Evolutionary conservation across 2,113 vertebrate genomes (phyloP).

Genomic region (Cyrtonyx montezumae): DNA sequence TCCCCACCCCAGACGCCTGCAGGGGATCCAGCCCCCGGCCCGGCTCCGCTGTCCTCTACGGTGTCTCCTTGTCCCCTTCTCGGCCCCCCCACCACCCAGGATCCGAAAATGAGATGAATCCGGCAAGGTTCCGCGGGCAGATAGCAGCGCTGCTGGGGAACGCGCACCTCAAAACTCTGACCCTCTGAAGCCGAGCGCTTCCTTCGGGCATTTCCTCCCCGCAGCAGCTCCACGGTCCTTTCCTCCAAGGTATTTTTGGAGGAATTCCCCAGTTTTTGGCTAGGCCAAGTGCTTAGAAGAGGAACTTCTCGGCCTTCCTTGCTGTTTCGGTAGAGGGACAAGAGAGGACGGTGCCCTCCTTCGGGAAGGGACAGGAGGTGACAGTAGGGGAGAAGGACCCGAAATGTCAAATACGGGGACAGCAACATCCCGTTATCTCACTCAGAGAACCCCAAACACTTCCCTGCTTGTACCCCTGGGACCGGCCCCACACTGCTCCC

Average conservation of each 20-base stretch:
- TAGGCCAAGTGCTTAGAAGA: not conserved
- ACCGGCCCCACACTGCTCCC: not conserved
- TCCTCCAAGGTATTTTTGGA: not conserved
- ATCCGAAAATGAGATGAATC: not conserved
- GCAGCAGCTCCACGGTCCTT: fast-evolving
- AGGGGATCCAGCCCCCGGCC: not conserved
- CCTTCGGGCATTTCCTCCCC: not conserved
- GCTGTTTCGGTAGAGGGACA: too few species aligned
- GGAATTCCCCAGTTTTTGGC: not conserved
- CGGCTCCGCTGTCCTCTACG: not conserved
- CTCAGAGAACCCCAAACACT: not conserved
- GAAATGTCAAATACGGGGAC: not conserved
- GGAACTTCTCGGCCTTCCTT: not conserved
- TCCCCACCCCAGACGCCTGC: not conserved
- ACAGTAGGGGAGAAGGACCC: not conserved
- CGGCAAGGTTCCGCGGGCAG: not conserved
- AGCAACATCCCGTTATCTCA: fast-evolving
- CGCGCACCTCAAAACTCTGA: not conserved
- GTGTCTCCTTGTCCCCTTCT: not conserved
- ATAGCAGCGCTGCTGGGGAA: not conserved
- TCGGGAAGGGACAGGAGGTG: not conserved
- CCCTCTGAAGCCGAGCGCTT: not conserved
- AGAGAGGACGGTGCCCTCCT: not conserved
- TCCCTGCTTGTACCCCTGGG: not conserved
- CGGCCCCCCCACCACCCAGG: not conserved